Conservation (phyloP, 2,797 vertebrate species). For the Discoglossus pictus region DNA sequence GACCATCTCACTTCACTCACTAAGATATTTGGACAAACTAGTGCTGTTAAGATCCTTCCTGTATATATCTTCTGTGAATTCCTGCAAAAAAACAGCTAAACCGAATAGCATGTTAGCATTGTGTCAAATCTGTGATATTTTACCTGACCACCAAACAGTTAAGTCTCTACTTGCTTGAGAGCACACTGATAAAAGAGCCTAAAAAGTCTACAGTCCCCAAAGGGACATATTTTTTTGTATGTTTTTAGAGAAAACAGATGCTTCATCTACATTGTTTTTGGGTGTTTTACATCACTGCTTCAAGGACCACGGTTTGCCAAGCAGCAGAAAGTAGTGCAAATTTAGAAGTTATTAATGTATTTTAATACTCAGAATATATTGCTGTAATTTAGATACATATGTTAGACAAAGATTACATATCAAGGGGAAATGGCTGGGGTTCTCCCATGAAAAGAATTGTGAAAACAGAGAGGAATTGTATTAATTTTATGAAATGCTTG, state of each 20-base stretch:
- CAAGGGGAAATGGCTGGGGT: too few species aligned
- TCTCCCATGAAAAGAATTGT: too few species aligned
- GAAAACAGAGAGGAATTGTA: background rate
- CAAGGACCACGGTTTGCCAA: background rate
- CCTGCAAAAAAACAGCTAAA: too few species aligned
- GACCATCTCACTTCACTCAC: too few species aligned
- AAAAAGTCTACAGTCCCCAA: conserved; percentile 11
- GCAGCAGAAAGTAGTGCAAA: conserved; percentile 5
- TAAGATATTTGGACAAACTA: too few species aligned
- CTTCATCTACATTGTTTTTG: conserved; percentile 11
- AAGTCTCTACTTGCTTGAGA: conserved; percentile 3
- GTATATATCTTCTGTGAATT: too few species aligned
- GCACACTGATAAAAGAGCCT: background rate
- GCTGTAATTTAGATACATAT: too few species aligned
- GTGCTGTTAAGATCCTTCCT: too few species aligned
- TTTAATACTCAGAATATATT: too few species aligned
- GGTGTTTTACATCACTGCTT: conserved; percentile 1
- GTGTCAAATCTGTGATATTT: conserved; percentile 10
- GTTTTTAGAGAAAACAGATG: conserved; percentile 19
- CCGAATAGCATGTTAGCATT: too few species aligned
- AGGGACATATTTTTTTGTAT: conserved; percentile 1
- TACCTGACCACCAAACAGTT: background rate
- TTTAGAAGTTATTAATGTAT: too few species aligned
- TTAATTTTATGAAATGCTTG: background rate
- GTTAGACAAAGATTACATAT: too few species aligned